Evolutionary conservation across 2,888 invertebrate species (phyloP).

Genomic region (Acleris sparsana): DNA sequence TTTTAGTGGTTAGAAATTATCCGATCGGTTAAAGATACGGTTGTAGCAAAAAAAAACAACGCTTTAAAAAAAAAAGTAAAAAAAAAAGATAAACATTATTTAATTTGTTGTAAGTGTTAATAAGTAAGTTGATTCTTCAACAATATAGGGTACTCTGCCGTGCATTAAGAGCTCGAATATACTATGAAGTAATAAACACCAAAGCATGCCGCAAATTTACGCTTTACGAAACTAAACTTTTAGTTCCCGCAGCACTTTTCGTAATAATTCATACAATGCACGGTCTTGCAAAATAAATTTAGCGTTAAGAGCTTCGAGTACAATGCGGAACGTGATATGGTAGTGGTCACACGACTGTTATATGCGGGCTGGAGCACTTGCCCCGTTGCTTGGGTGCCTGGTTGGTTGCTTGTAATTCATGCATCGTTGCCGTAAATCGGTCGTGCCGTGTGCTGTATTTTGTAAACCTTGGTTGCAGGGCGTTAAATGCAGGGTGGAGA

Average conservation of each 20-base stretch:
- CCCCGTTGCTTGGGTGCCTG: not conserved
- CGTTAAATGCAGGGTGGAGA: too few species aligned
- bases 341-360: slow-evolving; percentile 6
- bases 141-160: too few species aligned
- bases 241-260: slow-evolving; percentile 11
- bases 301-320: slow-evolving; percentile 12
- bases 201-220: not conserved
- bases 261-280: slow-evolving; percentile 15
- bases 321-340: slow-evolving; percentile 3
- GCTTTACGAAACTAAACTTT: slow-evolving; percentile 12
- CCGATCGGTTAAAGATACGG: too few species aligned
- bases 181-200: not conserved
- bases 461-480: not conserved
- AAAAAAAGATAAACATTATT: too few species aligned
- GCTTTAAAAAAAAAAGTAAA: too few species aligned
- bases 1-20: too few species aligned
- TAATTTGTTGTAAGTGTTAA: too few species aligned
- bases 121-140: too few species aligned
- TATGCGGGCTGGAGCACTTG: not conserved
- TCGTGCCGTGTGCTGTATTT: not conserved
- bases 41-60: too few species aligned
- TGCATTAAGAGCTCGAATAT: not conserved
- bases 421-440: not conserved
- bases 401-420: not conserved
- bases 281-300: slow-evolving; percentile 13